Percentiles rank a stretch among this genome's conserved stretches.
Conservation (phyloP, 2,888 invertebrate species). For the Apamea epomidion region DNA sequence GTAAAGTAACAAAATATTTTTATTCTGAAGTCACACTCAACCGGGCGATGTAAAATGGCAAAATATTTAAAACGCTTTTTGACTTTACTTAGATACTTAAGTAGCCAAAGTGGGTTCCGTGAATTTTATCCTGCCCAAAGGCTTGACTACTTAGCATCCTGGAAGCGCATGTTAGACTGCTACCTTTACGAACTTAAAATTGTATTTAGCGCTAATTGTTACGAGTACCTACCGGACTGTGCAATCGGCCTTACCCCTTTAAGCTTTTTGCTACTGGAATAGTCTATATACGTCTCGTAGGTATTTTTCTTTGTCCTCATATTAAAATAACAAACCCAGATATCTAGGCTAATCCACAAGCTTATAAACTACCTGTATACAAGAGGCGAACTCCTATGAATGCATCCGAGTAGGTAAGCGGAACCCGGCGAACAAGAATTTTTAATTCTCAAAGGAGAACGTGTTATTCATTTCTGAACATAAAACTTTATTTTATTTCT, state of each 20-base stretch:
- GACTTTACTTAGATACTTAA: background rate
- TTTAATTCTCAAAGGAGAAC: background rate
- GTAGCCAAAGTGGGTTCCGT: background rate
- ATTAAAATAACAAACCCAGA: background rate
- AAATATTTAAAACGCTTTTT: background rate
- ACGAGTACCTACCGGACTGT: background rate
- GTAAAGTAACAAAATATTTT: background rate
- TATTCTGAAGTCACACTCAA: background rate
- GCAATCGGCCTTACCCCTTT: background rate
- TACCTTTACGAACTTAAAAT: background rate
- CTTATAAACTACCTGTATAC: background rate
- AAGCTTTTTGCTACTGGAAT: background rate
- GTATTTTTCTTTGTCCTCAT: background rate
- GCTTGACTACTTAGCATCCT: background rate
- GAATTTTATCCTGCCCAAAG: background rate
- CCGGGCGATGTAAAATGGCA: background rate
- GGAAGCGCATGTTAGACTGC: background rate
- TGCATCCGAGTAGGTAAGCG: background rate
- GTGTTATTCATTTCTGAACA: background rate
- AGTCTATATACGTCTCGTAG: background rate
- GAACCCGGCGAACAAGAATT: background rate
- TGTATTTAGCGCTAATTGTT: background rate
- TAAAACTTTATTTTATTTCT: background rate
- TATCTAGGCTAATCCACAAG: background rate
- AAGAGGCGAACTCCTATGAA: background rate